phyloP scores from a whole-genome alignment of 2,888 invertebrate genomes.

The Watsonalla cultraria region DNA sequence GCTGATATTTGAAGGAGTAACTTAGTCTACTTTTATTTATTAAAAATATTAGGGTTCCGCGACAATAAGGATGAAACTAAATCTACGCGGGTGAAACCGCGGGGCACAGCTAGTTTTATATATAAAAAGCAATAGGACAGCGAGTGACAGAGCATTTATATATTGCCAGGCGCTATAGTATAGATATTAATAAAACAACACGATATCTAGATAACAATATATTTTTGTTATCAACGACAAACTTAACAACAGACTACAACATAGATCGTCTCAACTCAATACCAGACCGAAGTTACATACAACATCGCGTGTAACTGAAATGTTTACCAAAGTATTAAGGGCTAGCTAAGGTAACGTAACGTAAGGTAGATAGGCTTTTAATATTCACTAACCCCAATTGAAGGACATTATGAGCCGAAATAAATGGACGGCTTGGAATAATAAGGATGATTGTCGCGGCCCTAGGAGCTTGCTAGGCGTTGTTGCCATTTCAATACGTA shows the following conservation, averaged over 20 bases:
- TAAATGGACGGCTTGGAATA: conserved; percentile 69
- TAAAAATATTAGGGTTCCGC: no score
- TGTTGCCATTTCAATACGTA: conserved; percentile 17
- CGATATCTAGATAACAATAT: conserved; percentile 76
- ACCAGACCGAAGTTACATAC: conserved; percentile 44
- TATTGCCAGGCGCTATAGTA: neutral
- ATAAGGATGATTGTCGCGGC: conserved; percentile 22
- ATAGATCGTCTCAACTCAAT: conserved; percentile 70
- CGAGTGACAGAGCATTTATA: neutral
- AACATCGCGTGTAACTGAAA: conserved; percentile 36
- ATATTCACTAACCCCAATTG: conserved; percentile 27
- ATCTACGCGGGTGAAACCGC: no score
- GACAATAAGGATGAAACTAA: no score
- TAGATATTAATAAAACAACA: conserved; percentile 42
- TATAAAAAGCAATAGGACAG: no score
- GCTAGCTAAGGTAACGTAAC: conserved; percentile 28
- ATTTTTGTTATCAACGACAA: conserved; percentile 78
- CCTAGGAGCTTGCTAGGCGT: conserved; percentile 5
- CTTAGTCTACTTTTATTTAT: no score
- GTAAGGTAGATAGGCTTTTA: conserved; percentile 24
- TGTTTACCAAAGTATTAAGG: conserved; percentile 50
- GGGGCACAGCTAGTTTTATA: no score
- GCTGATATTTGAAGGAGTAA: no score
- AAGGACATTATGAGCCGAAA: conserved; percentile 44
- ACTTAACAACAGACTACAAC: conserved; percentile 78